A percentile compares a stretch with the other conserved stretches of the same genome.
Evolutionary conservation across 2,888 invertebrate species (phyloP).

Genomic region (Gymnocheta viridis): DNA sequence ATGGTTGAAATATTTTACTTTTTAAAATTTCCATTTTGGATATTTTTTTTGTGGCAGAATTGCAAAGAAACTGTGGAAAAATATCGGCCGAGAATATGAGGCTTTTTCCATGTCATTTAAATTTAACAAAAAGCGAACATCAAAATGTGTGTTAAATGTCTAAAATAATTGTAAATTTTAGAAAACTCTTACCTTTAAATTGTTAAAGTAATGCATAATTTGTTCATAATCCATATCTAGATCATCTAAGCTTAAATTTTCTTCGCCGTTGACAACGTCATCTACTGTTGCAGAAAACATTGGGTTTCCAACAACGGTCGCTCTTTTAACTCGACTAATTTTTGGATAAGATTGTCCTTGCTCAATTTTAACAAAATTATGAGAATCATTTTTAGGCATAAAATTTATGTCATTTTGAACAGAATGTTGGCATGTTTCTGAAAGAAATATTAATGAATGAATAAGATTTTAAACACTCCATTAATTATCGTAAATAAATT

Average conservation of each 20-base stretch:
- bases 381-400: constrained; percentile 16
- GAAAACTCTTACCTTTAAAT: constrained; percentile 90
- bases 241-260: constrained; percentile 89
- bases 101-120: too few relatives aligned
- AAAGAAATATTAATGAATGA: not conserved
- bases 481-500: too few relatives aligned
- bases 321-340: constrained; percentile 86
- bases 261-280: constrained; percentile 83
- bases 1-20: too few relatives aligned
- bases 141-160: not conserved
- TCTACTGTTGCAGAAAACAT: constrained; percentile 87
- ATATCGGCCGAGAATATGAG: too few relatives aligned
- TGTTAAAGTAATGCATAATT: constrained; percentile 99
- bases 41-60: too few relatives aligned
- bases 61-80: too few relatives aligned
- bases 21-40: too few relatives aligned
- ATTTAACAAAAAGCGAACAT: too few relatives aligned
- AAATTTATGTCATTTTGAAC: constrained; percentile 1
- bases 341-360: constrained; percentile 57
- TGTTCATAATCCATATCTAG: constrained; percentile 98
- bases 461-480: not conserved
- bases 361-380: constrained; percentile 55
- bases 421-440: constrained; percentile 37
- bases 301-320: constrained; percentile 93
- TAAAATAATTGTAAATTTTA: not conserved